Conservation (phyloP, 2,113 vertebrate species). For the Chloebia gouldiae region DNA sequence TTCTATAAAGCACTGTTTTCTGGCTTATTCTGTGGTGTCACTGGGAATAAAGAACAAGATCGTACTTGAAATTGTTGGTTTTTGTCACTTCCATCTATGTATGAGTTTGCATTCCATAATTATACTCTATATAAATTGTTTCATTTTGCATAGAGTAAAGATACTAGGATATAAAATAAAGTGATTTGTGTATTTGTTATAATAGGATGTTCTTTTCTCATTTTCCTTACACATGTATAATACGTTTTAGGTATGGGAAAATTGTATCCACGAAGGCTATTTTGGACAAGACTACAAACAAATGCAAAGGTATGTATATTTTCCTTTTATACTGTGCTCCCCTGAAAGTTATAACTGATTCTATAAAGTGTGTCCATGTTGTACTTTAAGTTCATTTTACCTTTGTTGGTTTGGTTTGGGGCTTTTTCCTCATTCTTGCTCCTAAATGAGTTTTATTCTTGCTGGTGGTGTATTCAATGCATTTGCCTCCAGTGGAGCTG, state of each 20-base stretch:
- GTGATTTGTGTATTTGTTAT: neutral
- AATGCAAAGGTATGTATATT: conserved; percentile 93
- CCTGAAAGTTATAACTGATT: neutral
- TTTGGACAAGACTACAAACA: conserved; percentile 98
- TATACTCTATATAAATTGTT: neutral
- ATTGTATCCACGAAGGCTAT: conserved; percentile 99
- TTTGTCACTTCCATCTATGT: neutral
- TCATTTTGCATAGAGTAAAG: neutral
- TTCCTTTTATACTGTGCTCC: neutral
- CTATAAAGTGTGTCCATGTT: neutral
- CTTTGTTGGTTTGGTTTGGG: neutral
- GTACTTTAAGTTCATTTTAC: neutral
- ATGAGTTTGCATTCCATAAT: neutral
- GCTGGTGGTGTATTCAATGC: neutral
- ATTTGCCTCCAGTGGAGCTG: conserved; percentile 34
- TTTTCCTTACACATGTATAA: conserved; percentile 50
- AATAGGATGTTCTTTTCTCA: neutral
- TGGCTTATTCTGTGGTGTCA: neutral
- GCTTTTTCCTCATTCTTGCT: neutral
- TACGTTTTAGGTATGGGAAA: conserved; percentile 90
- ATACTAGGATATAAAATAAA: neutral
- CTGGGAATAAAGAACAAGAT: neutral
- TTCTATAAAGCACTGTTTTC: neutral
- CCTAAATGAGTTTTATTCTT: neutral
- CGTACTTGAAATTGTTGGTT: neutral